A percentile compares a stretch with the other conserved stretches of the same genome.
phyloP scores from a whole-genome alignment of 1,140 invertebrate species.

The Formica exsecta region DNA sequence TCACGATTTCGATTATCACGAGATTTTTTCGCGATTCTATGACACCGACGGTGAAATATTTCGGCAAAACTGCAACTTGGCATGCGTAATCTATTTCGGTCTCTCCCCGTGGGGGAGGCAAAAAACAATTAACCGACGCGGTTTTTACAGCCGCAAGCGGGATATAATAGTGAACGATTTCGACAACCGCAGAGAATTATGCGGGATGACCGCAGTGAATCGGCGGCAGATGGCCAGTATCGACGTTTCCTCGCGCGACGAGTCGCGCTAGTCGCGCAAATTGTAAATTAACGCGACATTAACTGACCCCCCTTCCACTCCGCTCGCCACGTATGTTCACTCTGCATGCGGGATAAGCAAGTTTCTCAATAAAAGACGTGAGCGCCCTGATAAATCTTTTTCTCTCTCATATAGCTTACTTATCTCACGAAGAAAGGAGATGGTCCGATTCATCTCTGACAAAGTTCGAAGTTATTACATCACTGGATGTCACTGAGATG shows the following conservation, averaged over 20 bases:
- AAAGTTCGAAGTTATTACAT: constrained; percentile 47
- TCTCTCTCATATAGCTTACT: not conserved
- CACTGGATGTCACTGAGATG: not conserved
- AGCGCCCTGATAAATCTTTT: constrained; percentile 70
- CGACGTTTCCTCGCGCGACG: constrained; percentile 61
- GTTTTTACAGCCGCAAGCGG: constrained; percentile 60
- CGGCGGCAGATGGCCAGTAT: constrained; percentile 75
- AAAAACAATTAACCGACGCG: constrained; percentile 62
- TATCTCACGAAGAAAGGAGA: not conserved
- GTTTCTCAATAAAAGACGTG: constrained; percentile 83
- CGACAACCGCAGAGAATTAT: constrained; percentile 61
- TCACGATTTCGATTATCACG: constrained; percentile 37
- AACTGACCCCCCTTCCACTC: constrained; percentile 23
- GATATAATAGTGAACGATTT: constrained; percentile 61
- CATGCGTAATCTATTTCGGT: constrained; percentile 58
- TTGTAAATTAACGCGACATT: constrained; percentile 82
- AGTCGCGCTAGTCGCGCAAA: constrained; percentile 71
- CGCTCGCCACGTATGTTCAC: not conserved
- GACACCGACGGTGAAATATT: constrained; percentile 59
- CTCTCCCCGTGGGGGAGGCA: not conserved
- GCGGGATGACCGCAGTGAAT: constrained; percentile 66
- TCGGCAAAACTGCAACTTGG: constrained; percentile 53
- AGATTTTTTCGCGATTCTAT: constrained; percentile 47
- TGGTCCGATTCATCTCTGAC: constrained; percentile 15
- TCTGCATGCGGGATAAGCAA: constrained; percentile 66